Percentiles rank a stretch among this genome's conserved stretches.
phyloP scores from a whole-genome alignment of 2,888 invertebrate genomes.

The Drosophila nigritarsus region DNA sequence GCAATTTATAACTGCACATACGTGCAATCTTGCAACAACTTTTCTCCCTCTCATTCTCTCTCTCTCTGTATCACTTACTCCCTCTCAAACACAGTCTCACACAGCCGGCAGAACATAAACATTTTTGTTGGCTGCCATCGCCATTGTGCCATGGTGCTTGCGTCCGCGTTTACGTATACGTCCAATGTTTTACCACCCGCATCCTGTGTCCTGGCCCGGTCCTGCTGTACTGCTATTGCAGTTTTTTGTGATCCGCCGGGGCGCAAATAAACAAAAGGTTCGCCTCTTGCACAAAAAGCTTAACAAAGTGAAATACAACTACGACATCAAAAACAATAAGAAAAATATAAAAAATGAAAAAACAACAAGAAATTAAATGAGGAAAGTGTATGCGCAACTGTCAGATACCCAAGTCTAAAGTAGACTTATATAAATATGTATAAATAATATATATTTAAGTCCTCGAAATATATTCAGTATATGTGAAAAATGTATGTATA shows the following conservation, averaged over 20 bases:
- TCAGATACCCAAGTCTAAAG: neutral
- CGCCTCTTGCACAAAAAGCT: conserved; percentile 48
- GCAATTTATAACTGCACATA: conserved; percentile 76
- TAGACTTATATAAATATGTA: neutral
- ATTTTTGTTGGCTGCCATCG: conserved; percentile 68
- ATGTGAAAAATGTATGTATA: neutral
- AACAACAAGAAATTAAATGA: conserved; percentile 1
- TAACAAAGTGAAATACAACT: conserved; percentile 68
- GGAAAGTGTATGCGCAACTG: neutral
- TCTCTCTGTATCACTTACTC: neutral
- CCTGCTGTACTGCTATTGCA: conserved; percentile 50
- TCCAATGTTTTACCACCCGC: conserved; percentile 18
- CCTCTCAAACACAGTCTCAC: neutral
- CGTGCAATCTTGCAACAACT: conserved; percentile 46
- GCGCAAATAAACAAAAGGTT: conserved; percentile 77
- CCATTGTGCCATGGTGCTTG: conserved; percentile 63
- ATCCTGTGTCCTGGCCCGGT: conserved; percentile 13
- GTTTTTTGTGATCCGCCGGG: conserved; percentile 71
- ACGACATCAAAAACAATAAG: conserved; percentile 44
- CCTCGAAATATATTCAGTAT: neutral
- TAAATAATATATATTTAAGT: neutral
- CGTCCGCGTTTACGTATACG: conserved; percentile 34
- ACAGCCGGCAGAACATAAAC: conserved; percentile 64
- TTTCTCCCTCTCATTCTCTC: neutral
- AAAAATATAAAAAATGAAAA: conserved; percentile 6